Evolutionary conservation across 2,888 invertebrate species (phyloP).

Genomic region (Trissoscelio sp.): DNA sequence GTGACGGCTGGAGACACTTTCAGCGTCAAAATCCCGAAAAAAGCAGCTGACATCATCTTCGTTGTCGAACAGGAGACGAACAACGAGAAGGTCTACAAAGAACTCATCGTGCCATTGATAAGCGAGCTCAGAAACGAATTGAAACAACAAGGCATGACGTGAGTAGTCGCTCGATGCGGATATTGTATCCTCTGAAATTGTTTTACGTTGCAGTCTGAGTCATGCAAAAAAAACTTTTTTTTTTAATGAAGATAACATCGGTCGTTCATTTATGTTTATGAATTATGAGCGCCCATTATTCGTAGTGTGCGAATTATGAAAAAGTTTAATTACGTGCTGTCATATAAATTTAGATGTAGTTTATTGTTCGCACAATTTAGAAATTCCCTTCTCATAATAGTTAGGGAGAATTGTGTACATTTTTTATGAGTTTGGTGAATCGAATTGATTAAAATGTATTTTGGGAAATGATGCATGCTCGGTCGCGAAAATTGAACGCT

Average conservation of each 20-base stretch:
- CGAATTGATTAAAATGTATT: background rate
- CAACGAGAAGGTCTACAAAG: constrained; percentile 87
- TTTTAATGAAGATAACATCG: constrained; percentile 24
- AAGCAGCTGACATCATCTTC: constrained; percentile 92
- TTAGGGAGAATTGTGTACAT: background rate
- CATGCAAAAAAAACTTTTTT: constrained; percentile 18
- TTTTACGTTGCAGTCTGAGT: constrained; percentile 16
- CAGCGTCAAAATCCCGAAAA: constrained; percentile 87
- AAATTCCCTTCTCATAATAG: background rate
- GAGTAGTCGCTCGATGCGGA: constrained; percentile 77
- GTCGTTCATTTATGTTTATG: constrained; percentile 11
- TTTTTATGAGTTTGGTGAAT: background rate
- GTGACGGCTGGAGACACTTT: constrained; percentile 86
- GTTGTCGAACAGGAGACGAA: constrained; percentile 88
- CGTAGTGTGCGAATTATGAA: background rate
- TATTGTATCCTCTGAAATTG: constrained; percentile 27
- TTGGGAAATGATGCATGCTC: background rate
- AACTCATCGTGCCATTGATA: constrained; percentile 86
- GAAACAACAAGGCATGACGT: constrained; percentile 87
- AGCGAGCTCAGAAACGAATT: constrained; percentile 86
- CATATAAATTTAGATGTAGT: background rate
- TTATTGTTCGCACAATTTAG: background rate
- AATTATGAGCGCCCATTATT: constrained; percentile 3
- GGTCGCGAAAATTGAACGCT: background rate
- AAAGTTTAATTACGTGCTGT: background rate